phyloP scores from a whole-genome alignment of 2,113 vertebrate genomes.

The Strix aluco region DNA sequence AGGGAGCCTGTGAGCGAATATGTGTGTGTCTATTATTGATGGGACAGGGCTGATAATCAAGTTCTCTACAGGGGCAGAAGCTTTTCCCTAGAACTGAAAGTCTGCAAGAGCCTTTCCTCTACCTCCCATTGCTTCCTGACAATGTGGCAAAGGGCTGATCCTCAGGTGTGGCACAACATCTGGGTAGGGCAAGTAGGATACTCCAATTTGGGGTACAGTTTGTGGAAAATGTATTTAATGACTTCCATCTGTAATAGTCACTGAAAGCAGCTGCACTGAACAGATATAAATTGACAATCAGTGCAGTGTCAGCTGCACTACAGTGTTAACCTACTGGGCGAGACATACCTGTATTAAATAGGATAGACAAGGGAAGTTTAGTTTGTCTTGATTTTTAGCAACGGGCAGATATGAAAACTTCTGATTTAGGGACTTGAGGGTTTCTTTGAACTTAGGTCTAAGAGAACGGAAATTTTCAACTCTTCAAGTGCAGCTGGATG shows the following conservation, averaged over 20 bases:
- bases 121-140: neutral
- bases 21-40: neutral
- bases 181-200: neutral
- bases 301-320: neutral
- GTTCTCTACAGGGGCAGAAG: neutral
- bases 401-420: neutral
- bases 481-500: slow-evolving; percentile 44
- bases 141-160: neutral
- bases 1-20: neutral
- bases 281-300: neutral
- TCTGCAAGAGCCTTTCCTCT: neutral
- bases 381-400: neutral
- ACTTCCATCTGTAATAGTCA: neutral
- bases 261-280: slow-evolving; percentile 5
- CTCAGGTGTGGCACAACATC: neutral
- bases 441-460: neutral
- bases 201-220: neutral
- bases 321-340: neutral
- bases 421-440: neutral
- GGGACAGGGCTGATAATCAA: neutral
- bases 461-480: slow-evolving; percentile 36
- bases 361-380: neutral
- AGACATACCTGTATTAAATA: neutral
- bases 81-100: neutral
- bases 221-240: neutral